Base-by-base conservation (phyloP, 2,113 vertebrate species). In the Potamarius usumacintae region DNA sequence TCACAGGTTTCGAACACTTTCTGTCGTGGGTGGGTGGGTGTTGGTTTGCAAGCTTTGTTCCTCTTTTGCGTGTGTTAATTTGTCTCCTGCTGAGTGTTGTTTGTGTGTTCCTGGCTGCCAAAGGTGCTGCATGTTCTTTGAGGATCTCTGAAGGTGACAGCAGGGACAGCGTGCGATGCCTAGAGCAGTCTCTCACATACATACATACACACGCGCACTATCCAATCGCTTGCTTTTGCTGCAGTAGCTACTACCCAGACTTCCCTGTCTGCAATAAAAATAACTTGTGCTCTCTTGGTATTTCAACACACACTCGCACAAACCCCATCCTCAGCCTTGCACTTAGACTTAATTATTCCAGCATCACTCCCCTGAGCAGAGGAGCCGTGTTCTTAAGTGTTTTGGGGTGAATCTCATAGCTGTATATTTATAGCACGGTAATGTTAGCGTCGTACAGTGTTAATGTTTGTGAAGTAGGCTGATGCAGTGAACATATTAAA, bases 111-210 rank as follows among this genome's bases (percentile, higher is more conserved):
- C 65, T 76, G 86, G 80, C 57, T 83, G 20, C 4, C n/a, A 83
- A 48, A 76, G 69, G 80, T 87, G 86, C 67, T 83, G 69, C 82
- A 60, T 60, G 80, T 74, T 87, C 86, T 71, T 5, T 53, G 50
- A 74, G 60, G 69, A 72, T 48, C 69, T 90, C 55, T 88, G 86
- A 90, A 88, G 89, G 89, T 90, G 86, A 88, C 84, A 58, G 72
- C 42, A 86, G 84, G 42, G 86, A 84, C 84, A 72, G 42, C 42
- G 42, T 42, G 58, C 2, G 60, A 42, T 76, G 82, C 86, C 48
- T 22, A 7, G 57, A 87, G 82, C 79, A 48, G 42, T 42, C 42
- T 42, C 34, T 4, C 42, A 22, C 42, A 22, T 8, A 10, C 57
- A 71, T 63, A 42, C 80, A 53, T 14, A 65, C 88, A 60, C 52